Base-by-base conservation (phyloP, 2,888 invertebrate genomes). In the Calameuta filiformis region DNA sequence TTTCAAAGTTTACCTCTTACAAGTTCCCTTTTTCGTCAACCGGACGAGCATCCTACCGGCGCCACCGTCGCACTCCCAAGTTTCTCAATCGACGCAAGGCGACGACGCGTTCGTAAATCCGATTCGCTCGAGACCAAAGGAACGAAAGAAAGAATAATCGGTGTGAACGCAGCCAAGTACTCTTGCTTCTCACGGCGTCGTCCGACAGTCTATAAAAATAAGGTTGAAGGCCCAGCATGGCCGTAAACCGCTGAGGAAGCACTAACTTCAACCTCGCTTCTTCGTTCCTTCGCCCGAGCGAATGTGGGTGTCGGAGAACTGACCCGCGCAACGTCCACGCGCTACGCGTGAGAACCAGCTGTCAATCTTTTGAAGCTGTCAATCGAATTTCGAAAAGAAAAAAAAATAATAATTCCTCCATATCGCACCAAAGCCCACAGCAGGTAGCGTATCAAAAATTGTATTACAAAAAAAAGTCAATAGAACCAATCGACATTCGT, bases 241-340 rank as follows among this genome's bases (percentile, higher is more conserved):
- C 78, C 79, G 80, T 79, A 77, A 77, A 80, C 76, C 73, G 35
- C 76, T 37, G 69, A 73, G 75, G 74, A 78, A 78, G 75, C 74
- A 34, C 73, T 73, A 73, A 73, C 73, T 73, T 73, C n/a, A 34
- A 30, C 71, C 76, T 78, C 69, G 77, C 77, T 76, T 73, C 11
- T 76, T 68, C 68, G 73, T 73, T 56, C 73, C 12, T 37, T 37
- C 12, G 40, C 40, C 15, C 40, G 73, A 78, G 83, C 84, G 71
- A 69, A 15, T 69, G 86, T 87, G 84, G 84, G 84, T 85, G 84
- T 83, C 79, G 68, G 78, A 75, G 78, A 82, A 84, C 86, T 86
- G 87, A 87, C 87, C 87, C 78, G 82, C 87, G 83, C 85, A 86
- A 85, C 81, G 78, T 78, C 30, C 35, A 92, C 73, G 92, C 92